Percentiles rank a stretch among this genome's conserved stretches.
phyloP scores from a whole-genome alignment of 2,797 vertebrate species.

The Scyliorhinus canicula region DNA sequence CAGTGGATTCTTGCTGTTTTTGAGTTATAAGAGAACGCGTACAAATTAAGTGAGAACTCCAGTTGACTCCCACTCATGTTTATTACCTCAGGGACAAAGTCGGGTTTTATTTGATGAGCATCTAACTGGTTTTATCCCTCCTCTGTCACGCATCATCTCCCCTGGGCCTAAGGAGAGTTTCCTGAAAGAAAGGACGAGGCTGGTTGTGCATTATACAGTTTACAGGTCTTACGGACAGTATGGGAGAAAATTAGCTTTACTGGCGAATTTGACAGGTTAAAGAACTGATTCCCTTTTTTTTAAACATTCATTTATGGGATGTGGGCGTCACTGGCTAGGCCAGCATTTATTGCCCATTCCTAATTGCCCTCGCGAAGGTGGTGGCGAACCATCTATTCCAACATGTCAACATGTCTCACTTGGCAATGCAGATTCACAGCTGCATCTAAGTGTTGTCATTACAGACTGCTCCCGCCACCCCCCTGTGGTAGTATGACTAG shows the following conservation, averaged over 20 bases:
- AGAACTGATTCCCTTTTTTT: too few species aligned
- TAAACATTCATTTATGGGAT: too few species aligned
- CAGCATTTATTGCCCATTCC: too few species aligned
- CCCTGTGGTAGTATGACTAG: too few species aligned
- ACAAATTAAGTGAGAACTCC: constrained; percentile 21
- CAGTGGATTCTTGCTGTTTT: constrained; percentile 7
- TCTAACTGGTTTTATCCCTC: neutral
- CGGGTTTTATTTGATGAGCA: neutral
- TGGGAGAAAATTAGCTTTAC: neutral
- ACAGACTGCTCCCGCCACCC: too few species aligned
- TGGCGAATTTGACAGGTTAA: neutral
- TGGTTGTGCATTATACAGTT: neutral
- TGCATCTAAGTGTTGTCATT: neutral
- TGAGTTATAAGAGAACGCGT: neutral
- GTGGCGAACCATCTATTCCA: too few species aligned
- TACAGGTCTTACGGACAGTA: neutral
- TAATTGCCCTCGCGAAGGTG: too few species aligned
- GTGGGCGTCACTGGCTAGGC: too few species aligned
- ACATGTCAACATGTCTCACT: neutral
- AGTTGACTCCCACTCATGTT: neutral
- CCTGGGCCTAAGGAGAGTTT: neutral
- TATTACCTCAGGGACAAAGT: neutral
- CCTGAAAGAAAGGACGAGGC: neutral
- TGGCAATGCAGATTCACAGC: neutral
- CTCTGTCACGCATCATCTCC: neutral